Conservation (phyloP, 2,113 vertebrate species). For the Nyctibius bracteatus region DNA sequence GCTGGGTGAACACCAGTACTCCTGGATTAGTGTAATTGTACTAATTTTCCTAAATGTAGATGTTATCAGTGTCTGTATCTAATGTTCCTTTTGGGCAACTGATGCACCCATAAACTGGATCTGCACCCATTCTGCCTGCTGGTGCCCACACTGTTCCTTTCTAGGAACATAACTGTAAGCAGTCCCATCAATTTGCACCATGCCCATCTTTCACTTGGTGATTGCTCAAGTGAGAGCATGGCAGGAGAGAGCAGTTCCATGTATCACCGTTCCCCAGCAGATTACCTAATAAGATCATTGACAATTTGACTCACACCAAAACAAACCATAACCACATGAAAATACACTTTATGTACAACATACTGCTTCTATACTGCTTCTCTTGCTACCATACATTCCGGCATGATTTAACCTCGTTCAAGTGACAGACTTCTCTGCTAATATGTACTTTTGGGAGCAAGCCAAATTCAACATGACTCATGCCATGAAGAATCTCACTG, state of each 20-base stretch:
- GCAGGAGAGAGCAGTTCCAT: not conserved
- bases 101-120: not conserved
- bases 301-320: not conserved
- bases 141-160: not conserved
- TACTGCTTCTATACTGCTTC: not conserved
- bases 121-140: not conserved
- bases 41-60: not conserved
- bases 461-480: slow-evolving; percentile 20
- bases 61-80: not conserved
- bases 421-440: not conserved
- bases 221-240: not conserved
- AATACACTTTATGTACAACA: not conserved
- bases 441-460: not conserved
- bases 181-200: not conserved
- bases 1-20: not conserved
- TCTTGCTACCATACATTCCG: not conserved
- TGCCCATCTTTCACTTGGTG: accelerated
- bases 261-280: not conserved
- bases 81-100: not conserved
- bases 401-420: not conserved
- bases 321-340: not conserved
- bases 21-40: not conserved
- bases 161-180: not conserved
- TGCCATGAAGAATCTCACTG: not conserved
- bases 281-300: not conserved